Conservation (phyloP, 2,888 invertebrate species). For the Lochmaea capreae region DNA sequence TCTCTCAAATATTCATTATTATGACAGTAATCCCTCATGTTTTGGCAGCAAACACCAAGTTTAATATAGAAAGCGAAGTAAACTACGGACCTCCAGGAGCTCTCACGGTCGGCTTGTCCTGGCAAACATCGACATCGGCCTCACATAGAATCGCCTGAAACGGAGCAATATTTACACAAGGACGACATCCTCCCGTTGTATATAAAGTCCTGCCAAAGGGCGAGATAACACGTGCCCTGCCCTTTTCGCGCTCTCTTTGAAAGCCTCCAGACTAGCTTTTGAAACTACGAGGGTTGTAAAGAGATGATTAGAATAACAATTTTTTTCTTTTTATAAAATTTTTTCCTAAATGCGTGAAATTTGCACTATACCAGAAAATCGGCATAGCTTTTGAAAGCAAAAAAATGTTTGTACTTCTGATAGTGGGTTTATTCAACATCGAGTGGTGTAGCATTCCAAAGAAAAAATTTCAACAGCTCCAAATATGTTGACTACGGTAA, state of each 20-base stretch:
- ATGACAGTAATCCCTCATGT: constrained; percentile 48
- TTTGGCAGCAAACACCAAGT: constrained; percentile 49
- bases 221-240: constrained; percentile 46
- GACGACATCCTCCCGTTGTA: constrained; percentile 50
- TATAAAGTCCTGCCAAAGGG: constrained; percentile 40
- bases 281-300: constrained; percentile 19
- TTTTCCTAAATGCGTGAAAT: too few species aligned
- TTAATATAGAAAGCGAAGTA: constrained; percentile 41
- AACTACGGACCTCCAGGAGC: constrained; percentile 22
- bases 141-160: constrained; percentile 30
- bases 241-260: constrained; percentile 37
- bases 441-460: too few species aligned
- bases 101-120: constrained; percentile 51
- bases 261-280: constrained; percentile 32
- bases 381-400: too few species aligned
- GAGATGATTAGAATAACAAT: constrained; percentile 4
- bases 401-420: too few species aligned
- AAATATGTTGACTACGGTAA: too few species aligned
- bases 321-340: neutral
- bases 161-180: constrained; percentile 54
- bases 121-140: constrained; percentile 42
- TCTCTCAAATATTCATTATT: constrained; percentile 44
- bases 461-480: too few species aligned
- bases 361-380: too few species aligned
- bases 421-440: too few species aligned